Evolutionary conservation across 2,797 vertebrate genomes (phyloP).

Genomic region (Notamacropus eugenii): DNA sequence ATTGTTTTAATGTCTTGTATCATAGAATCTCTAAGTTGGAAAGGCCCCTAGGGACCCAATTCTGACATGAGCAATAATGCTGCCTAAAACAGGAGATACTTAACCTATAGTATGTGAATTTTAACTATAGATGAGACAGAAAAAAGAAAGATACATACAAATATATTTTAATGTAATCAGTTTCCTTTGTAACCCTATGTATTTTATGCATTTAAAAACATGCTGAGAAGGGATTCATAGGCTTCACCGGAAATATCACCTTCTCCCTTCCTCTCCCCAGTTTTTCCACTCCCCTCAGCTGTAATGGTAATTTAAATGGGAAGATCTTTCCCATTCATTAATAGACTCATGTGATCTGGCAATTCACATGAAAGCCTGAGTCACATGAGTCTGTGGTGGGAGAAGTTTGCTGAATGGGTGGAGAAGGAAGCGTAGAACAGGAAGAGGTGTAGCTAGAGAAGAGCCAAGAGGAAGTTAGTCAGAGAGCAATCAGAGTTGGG

Average conservation of each 20-base stretch:
- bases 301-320: too few relatives aligned
- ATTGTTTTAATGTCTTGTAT: background rate
- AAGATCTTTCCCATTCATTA: too few relatives aligned
- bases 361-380: too few relatives aligned
- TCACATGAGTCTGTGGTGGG: too few relatives aligned
- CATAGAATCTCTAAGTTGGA: background rate
- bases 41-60: background rate
- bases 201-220: background rate
- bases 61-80: background rate
- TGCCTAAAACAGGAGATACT: background rate
- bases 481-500: too few relatives aligned
- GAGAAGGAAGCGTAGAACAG: too few relatives aligned
- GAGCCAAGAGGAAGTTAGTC: too few relatives aligned
- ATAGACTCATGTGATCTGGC: too few relatives aligned
- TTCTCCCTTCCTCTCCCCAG: background rate
- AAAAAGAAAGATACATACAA: background rate
- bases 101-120: background rate
- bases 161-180: background rate
- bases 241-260: background rate
- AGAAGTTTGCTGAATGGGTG: too few relatives aligned
- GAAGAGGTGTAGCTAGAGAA: too few relatives aligned
- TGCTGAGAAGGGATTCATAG: background rate
- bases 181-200: background rate
- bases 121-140: background rate
- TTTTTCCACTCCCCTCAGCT: too few relatives aligned